These are phyloP conservation scores for Ichneumon xanthorius DNA, from an alignment of 2,888 invertebrate species.

Conservation along the genomic window DNA sequence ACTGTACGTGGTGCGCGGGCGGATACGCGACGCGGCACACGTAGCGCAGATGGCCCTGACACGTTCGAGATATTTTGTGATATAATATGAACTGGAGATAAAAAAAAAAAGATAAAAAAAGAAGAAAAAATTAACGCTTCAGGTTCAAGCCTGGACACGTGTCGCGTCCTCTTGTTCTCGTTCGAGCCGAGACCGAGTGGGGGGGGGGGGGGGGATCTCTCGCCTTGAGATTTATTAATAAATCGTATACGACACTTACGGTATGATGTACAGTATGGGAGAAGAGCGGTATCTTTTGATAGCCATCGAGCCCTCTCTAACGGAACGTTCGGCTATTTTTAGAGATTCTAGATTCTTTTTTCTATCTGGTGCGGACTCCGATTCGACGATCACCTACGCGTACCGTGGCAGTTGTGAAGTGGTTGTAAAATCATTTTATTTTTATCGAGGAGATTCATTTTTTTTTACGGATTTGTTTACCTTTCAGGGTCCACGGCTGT, in stretches of 20 bases:
- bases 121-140: neutral
- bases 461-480: neutral
- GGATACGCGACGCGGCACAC: constrained; percentile 14
- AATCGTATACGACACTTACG: constrained; percentile 27
- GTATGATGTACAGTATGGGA: neutral
- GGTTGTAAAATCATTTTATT: neutral
- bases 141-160: constrained; percentile 26
- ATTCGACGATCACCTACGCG: neutral
- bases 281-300: constrained; percentile 1
- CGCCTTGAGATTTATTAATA: constrained; percentile 48
- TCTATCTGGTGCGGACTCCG: neutral
- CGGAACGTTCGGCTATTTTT: constrained; percentile 25
- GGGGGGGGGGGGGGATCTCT: constrained; percentile 10
- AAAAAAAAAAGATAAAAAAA: constrained; percentile 2
- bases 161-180: neutral
- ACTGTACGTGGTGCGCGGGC: neutral
- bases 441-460: neutral
- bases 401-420: neutral
- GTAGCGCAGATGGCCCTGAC: constrained; percentile 3
- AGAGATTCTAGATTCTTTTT: constrained; percentile 30
- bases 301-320: constrained; percentile 5
- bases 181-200: constrained; percentile 2
- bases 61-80: neutral
- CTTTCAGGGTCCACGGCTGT: too few species aligned
- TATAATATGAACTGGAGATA: neutral